Evolutionary conservation across 2,888 invertebrate species (phyloP).

Genomic region (Ochropleura plecta): DNA sequence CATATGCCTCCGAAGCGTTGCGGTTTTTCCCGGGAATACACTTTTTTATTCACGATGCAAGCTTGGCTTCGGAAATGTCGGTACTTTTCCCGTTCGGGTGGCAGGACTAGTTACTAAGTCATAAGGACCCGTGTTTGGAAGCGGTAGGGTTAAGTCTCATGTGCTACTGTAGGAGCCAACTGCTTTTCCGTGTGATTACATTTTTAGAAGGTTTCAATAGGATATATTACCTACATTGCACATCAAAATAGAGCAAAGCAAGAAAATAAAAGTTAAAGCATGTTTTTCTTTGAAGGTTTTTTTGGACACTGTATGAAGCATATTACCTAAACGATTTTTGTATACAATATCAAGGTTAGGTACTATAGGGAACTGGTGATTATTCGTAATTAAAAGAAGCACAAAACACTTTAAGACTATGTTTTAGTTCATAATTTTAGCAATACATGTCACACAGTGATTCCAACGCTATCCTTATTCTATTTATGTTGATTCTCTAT

Average conservation of each 20-base stretch:
- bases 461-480: too few species aligned
- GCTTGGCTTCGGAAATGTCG: constrained; percentile 1
- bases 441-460: too few species aligned
- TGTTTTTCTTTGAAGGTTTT: neutral
- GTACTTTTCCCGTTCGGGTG: constrained; percentile 4
- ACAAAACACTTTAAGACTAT: too few species aligned
- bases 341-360: too few species aligned
- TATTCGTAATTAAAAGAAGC: too few species aligned
- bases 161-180: neutral
- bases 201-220: neutral
- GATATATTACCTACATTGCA: too few species aligned
- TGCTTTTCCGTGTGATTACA: neutral
- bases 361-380: too few species aligned
- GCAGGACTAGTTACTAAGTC: constrained; percentile 34
- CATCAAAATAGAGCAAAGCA: neutral
- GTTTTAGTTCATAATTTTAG: too few species aligned
- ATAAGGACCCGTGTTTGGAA: constrained; percentile 10
- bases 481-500: too few species aligned
- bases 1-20: constrained; percentile 7
- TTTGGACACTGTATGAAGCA: neutral
- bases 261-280: neutral
- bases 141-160: constrained; percentile 3
- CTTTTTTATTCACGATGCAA: constrained; percentile 29
- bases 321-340: too few species aligned
- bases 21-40: constrained; percentile 8